Conservation (phyloP, 2,113 vertebrate genomes). For the Petrocephalus zakoni region DNA sequence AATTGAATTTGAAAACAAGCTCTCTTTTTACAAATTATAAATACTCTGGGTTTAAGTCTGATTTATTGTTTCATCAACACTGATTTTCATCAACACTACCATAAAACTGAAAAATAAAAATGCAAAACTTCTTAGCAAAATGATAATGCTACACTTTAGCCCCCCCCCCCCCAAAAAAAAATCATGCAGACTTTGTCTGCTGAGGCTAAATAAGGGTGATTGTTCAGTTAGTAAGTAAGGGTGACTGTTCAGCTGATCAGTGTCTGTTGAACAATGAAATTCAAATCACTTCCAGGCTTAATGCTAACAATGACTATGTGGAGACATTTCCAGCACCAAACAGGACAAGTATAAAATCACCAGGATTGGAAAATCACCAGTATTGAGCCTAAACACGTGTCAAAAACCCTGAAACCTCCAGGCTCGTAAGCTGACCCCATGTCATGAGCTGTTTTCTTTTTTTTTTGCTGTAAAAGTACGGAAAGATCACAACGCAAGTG, state of each 20-base stretch:
- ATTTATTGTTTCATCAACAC: background rate
- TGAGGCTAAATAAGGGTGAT: background rate
- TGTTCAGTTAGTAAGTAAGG: no score
- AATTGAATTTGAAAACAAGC: background rate
- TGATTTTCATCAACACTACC: no score
- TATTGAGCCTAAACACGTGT: background rate
- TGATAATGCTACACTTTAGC: no score
- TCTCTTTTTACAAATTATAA: background rate
- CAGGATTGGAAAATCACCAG: background rate
- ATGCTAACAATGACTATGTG: background rate
- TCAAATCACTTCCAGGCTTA: background rate
- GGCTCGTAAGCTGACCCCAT: background rate
- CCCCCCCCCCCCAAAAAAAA: no score
- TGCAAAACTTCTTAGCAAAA: no score
- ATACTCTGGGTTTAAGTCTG: background rate
- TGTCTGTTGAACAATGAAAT: background rate
- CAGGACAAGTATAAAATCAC: background rate
- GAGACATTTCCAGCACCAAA: background rate
- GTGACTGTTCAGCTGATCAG: no score
- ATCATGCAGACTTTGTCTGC: background rate
- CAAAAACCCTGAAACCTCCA: background rate
- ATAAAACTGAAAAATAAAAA: no score
- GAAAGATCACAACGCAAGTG: background rate
- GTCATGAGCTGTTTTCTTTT: background rate
- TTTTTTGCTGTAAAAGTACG: background rate